Evolutionary conservation across 1,140 invertebrate species (phyloP), one percentile per base, ranked within the genome.

Genomic region (Idris sp.): DNA sequence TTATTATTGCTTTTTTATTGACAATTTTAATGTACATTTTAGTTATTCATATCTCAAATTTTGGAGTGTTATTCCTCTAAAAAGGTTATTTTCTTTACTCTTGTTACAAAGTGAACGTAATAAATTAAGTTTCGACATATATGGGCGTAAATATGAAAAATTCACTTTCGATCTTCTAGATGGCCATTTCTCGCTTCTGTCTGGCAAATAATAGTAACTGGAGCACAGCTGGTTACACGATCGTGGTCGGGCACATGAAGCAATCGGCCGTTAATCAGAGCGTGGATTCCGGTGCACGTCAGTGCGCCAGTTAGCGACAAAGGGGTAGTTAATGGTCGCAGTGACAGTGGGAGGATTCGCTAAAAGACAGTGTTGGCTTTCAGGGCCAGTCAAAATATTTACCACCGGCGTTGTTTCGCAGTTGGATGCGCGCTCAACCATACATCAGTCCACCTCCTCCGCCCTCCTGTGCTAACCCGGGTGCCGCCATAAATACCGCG

Each of bases 311-410:
- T 74, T 61, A 61, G 49, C 71, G 62, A 67, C 61, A 67, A 74
- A 74, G 56, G n/a, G 61, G 62, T 74, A 56, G 71, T 74, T 74
- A 67, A 67, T 74, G 61, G 71, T 46, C 31, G 46, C 61, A 48
- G 61, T 40, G 61, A 67, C 69, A 59, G 53, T 58, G 53, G 69
- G 44, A 31, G 61, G 38, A 67, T 67, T 68, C 43, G 33, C 41
- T 30, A 58, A 64, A 74, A 74, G 56, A 62, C 62, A 40, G 28
- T 28, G 40, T 14, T 10, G 43, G 58, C 49, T 62, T 68, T 68
- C 43, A 41, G 43, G 64, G 14, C 41, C 49, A 74, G 72, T 68
- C 72, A 74, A 74, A 74, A 74, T 74, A 68, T 74, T 74, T 74
- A 68, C 72, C 72, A 18, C 51, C 61, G 15, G 33, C 56, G 62